These are phyloP conservation scores for Dendrolimus punctatus DNA, from an alignment of 1,140 invertebrate species.

Conservation along the genomic window DNA sequence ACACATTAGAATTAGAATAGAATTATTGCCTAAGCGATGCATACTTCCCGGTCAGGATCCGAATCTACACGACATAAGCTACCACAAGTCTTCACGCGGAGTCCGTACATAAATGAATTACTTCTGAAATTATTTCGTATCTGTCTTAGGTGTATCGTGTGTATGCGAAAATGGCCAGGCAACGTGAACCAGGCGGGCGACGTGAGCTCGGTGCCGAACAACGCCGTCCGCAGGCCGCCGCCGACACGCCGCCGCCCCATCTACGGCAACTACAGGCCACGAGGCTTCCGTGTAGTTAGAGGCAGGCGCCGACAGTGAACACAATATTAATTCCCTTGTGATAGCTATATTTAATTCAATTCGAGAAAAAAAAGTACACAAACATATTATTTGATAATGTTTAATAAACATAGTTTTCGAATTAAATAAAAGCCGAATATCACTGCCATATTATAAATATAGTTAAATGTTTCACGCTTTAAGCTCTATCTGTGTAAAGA, in stretches of 20 bases:
- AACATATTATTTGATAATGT: too few species aligned
- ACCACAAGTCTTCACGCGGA: too few species aligned
- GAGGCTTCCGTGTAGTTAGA: conserved; percentile 14
- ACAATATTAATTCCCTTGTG: background rate
- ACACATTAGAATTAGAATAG: too few species aligned
- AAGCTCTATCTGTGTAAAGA: background rate
- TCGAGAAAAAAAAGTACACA: too few species aligned
- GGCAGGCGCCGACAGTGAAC: conserved; percentile 27
- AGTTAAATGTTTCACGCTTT: background rate
- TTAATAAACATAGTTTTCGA: too few species aligned
- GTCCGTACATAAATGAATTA: conserved; percentile 1
- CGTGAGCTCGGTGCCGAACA: conserved; percentile 41
- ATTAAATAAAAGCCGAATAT: too few species aligned
- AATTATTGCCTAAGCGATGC: too few species aligned
- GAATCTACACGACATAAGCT: too few species aligned
- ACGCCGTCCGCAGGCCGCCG: conserved; percentile 25
- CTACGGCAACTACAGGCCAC: conserved; percentile 4
- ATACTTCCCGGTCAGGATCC: too few species aligned
- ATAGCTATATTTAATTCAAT: background rate
- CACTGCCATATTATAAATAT: background rate
- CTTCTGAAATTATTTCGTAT: conserved; percentile 5
- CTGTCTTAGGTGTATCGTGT: conserved; percentile 53
- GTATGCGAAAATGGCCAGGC: conserved; percentile 43
- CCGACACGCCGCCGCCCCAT: conserved; percentile 7
- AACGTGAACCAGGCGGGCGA: conserved; percentile 12